Evolutionary conservation across 2,888 invertebrate species (phyloP).

Genomic region (Epirrhoe alternata): DNA sequence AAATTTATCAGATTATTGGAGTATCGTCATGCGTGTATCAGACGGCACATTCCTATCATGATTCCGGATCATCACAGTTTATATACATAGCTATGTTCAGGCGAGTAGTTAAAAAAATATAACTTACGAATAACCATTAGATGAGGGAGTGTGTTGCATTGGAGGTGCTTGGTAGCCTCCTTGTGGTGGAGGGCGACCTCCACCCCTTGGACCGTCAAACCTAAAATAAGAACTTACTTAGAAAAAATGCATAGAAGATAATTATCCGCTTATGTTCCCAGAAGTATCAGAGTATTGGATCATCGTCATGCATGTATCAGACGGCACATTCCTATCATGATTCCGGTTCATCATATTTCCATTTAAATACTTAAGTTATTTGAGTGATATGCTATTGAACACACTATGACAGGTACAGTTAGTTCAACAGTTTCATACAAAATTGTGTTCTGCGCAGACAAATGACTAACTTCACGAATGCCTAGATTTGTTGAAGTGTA

Average conservation of each 20-base stretch:
- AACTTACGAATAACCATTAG: constrained; percentile 71
- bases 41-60: constrained; percentile 85
- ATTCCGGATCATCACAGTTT: constrained; percentile 73
- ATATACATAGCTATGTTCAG: neutral
- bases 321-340: constrained; percentile 84
- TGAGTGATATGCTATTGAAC: neutral
- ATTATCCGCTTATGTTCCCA: neutral
- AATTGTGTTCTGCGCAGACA: no score
- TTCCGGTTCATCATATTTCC: constrained; percentile 72
- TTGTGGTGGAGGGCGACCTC: constrained; percentile 59
- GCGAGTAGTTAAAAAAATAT: neutral
- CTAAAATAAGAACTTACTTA: constrained; percentile 45
- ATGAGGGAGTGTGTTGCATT: constrained; percentile 60
- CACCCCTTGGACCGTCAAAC: constrained; percentile 72
- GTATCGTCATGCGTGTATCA: constrained; percentile 80
- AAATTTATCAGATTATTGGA: constrained; percentile 57
- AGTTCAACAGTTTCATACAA: no score
- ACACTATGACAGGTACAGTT: neutral
- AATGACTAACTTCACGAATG: no score
- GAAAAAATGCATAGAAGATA: neutral
- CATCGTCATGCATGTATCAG: constrained; percentile 81
- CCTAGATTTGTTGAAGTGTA: neutral
- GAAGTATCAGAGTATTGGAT: constrained; percentile 57
- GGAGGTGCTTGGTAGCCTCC: constrained; percentile 64
- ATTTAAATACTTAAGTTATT: neutral